Base-by-base conservation (phyloP, 2,888 invertebrate species). In the Macaria liturata region DNA sequence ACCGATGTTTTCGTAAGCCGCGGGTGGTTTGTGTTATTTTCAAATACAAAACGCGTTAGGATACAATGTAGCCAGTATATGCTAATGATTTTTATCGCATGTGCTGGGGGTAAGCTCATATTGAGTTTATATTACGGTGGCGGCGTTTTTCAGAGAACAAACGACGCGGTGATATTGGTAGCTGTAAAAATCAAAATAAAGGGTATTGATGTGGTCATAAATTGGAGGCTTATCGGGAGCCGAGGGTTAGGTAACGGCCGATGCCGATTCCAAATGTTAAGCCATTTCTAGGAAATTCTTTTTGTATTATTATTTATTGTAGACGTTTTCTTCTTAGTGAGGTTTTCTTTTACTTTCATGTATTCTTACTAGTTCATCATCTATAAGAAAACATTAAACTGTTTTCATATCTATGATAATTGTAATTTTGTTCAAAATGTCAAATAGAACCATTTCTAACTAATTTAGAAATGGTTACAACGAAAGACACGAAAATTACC, bases 21-120 rank as follows among this genome's bases (percentile, higher is more conserved):
- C 78, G 75, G 75, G 76, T 76, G 77, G 50, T 59, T 50, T 59
- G 74, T 76, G 75, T 75, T 75, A 73, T 75, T 79, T 74, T 69
- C 74, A 71, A 76, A 79, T 83, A 81, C 45, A 81, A 59, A 84
- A 81, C 78, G 80, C 76, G 72, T 66, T 66, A 61, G 62, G 57
- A 70, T 72, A 67, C 70, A 61, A 66, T 72, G 70, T 70, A 69
- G 69, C 69, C 68, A 75, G 74, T 78, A 71, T 83, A 83, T 83
- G 83, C 77, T 83, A 84, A 84, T 81, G 78, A 76, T 78, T 81
- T 85, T 82, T 84, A 81, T 83, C 72, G 74, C 76, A 69, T 77
- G 72, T 76, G 78, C 69, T 68, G 63, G 70, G 55, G 49, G 49
- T 71, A 74, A 75, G 71, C 67, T 40, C 47, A 76, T 76, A 84